Percentiles rank a stretch among this genome's conserved stretches.
These are phyloP conservation scores for Palythoa caribaeorum DNA, from an alignment of 92 coral and sea anemone species.

Conservation along the genomic window DNA sequence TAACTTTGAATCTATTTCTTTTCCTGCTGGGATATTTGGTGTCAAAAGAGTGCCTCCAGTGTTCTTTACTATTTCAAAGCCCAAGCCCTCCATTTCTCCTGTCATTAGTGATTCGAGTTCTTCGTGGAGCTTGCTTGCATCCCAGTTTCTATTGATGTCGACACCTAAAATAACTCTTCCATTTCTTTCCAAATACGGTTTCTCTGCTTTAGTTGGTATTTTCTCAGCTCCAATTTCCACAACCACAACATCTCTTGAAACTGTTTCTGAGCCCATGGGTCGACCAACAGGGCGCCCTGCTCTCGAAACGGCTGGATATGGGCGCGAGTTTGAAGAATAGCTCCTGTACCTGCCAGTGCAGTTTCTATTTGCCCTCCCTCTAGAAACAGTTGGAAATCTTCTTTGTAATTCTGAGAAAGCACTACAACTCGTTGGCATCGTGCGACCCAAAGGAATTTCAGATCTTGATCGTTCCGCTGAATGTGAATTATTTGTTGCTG, in stretches of 20 bases:
- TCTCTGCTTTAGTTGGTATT: slow-evolving; percentile 59
- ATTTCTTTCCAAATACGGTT: slow-evolving; percentile 49
- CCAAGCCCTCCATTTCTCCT: slow-evolving; percentile 57
- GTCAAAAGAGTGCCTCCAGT: slow-evolving; percentile 54
- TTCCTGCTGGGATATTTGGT: slow-evolving; percentile 59
- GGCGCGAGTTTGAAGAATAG: slow-evolving; percentile 12
- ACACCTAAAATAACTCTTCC: slow-evolving; percentile 47
- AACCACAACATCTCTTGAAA: slow-evolving; percentile 50
- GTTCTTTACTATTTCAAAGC: slow-evolving; percentile 65
- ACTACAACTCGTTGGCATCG: slow-evolving; percentile 34
- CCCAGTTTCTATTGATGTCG: slow-evolving; percentile 50
- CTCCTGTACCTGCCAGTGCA: slow-evolving; percentile 34
- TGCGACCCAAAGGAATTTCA: slow-evolving; percentile 21
- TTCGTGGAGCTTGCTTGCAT: slow-evolving; percentile 49
- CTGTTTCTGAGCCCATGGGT: slow-evolving; percentile 36
- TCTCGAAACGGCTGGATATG: slow-evolving; percentile 24
- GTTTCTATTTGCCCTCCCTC: slow-evolving; percentile 48
- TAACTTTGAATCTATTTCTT: slow-evolving; percentile 67
- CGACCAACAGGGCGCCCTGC: slow-evolving; percentile 41
- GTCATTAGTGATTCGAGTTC: slow-evolving; percentile 36
- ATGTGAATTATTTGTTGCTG: slow-evolving; percentile 21
- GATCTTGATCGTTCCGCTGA: slow-evolving; percentile 10
- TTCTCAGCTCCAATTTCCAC: slow-evolving; percentile 41
- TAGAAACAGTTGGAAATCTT: slow-evolving; percentile 56
- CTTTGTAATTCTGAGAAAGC: slow-evolving; percentile 57